phyloP scores from a whole-genome alignment of 2,888 invertebrate genomes.

The Mystacides longicornis region DNA sequence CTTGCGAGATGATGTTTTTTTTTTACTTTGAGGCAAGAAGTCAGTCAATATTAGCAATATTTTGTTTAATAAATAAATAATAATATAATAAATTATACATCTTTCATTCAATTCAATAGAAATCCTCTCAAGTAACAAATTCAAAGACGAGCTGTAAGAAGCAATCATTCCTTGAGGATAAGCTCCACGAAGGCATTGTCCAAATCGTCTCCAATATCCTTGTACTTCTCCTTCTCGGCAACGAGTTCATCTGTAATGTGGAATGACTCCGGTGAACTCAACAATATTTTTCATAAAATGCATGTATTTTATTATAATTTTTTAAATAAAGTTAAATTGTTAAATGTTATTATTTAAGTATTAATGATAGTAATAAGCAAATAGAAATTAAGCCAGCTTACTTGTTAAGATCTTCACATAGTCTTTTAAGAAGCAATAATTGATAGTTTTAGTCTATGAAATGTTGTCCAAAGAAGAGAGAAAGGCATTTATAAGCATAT shows the following conservation, averaged over 20 bases:
- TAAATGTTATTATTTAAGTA: no score
- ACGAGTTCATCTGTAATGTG: constrained; percentile 80
- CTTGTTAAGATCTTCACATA: background rate
- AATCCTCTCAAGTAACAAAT: background rate
- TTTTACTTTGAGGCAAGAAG: no score
- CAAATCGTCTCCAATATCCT: constrained; percentile 99
- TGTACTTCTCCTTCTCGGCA: constrained; percentile 98
- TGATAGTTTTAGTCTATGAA: no score
- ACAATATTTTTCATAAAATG: constrained; percentile 22
- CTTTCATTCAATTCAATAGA: no score
- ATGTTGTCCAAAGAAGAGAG: constrained; percentile 3
- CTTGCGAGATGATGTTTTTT: no score
- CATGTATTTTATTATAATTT: background rate
- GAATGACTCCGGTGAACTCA: background rate
- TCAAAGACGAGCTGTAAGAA: background rate
- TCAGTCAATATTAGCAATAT: no score
- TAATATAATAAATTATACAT: no score
- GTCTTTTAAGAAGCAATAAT: background rate
- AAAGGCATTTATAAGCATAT: no score
- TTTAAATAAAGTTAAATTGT: background rate
- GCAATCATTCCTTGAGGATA: constrained; percentile 55
- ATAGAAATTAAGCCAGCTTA: background rate
- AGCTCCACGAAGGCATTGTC: constrained; percentile 97
- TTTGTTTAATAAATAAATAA: no score
- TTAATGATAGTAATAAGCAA: no score